Evolutionary conservation across 2,888 invertebrate genomes (phyloP), one percentile per base, ranked within the genome.

Genomic region (Mythimna albipuncta): DNA sequence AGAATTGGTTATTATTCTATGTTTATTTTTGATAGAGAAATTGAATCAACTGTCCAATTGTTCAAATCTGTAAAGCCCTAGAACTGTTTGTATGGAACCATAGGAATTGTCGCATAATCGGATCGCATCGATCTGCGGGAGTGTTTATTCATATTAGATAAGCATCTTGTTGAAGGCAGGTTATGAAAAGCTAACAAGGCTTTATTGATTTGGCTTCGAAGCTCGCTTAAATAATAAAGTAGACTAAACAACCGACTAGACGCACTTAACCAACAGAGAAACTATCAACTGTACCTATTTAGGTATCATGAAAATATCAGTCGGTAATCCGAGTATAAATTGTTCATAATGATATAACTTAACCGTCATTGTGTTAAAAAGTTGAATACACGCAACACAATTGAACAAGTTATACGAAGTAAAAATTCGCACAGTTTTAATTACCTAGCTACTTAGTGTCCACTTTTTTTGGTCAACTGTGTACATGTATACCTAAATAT

Each of bases 201-300:
- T 66, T 64, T 64, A 73, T 79, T 52, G 76, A 80, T 77, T 78
- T 65, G 50, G 57, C 68, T 66, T 44, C 64, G 50, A 65, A 54
- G 55, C 71, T 38, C 38, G 55, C 68, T 32, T 58, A 58, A 58
- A 75, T 72, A 47, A 59, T 78, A 72, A 58, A 78, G 2, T 72
- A 11, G 9, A 63, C 2, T 47, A 44, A 13, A 26, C 41, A 50
- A 38, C 64, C 44, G 16, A 38, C 63, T 58, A 52, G 26, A 61
- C 58, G 50, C 57, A 21, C 9, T 38, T 13, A n/a, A 58, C 41
- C 16, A 6, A 52, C 16, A 59, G 16, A 26, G 44, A 52, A 76
- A 59, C 44, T 50, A 26, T 52, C 19, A 59, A 69, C 2, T 21
- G 10, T 59, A 52, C 32, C 32, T 32, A 32, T 69, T 19, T 32